These are phyloP conservation scores for Hypolimnas misippus DNA, from an alignment of 2,888 invertebrate species.

Conservation along the genomic window DNA sequence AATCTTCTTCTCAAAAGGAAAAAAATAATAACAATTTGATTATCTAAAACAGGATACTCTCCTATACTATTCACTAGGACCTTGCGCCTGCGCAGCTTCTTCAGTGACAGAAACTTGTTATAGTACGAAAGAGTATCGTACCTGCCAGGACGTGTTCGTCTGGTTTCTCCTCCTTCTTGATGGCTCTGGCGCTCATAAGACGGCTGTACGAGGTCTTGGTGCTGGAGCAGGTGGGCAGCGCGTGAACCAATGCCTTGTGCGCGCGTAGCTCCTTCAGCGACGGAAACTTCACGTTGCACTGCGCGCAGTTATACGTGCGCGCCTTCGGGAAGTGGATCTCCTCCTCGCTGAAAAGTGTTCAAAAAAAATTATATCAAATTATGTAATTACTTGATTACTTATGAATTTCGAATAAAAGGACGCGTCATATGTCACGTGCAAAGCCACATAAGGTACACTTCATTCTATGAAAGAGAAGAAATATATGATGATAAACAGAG, in stretches of 20 bases:
- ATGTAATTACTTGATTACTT: too few relatives aligned
- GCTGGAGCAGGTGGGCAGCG: conserved; percentile 55
- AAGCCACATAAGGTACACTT: too few relatives aligned
- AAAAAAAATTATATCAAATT: neutral
- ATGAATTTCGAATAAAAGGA: too few relatives aligned
- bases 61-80: too few relatives aligned
- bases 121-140: conserved; percentile 29
- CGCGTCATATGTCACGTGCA: too few relatives aligned
- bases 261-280: conserved; percentile 86
- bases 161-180: conserved; percentile 73
- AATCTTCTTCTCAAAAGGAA: too few relatives aligned
- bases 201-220: conserved; percentile 60
- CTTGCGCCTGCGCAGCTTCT: too few relatives aligned
- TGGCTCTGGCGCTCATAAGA: conserved; percentile 66
- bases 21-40: too few relatives aligned
- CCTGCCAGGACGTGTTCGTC: conserved; percentile 57
- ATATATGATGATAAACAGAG: too few relatives aligned
- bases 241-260: conserved; percentile 84
- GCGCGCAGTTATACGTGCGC: conserved; percentile 81
- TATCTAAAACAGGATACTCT: too few relatives aligned
- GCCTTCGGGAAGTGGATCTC: conserved; percentile 56
- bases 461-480: too few relatives aligned
- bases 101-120: too few relatives aligned
- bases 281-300: conserved; percentile 83
- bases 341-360: conserved; percentile 55